These are phyloP conservation scores for Oscheius sp. DNA, from an alignment of 1,140 invertebrate genomes.

Conservation along the genomic window DNA sequence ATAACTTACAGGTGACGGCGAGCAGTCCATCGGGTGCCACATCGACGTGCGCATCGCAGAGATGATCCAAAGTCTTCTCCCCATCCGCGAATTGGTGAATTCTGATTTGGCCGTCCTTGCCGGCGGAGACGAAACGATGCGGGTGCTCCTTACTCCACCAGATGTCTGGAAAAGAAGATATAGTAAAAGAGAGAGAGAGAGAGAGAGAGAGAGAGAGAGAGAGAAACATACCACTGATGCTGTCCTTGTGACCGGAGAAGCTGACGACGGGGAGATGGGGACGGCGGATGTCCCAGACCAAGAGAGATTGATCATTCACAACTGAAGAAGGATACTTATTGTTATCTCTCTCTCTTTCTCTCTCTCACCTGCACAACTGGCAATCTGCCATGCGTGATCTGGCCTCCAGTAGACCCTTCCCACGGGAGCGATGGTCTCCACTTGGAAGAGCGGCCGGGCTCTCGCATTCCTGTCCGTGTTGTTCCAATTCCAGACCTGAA, in stretches of 20 bases:
- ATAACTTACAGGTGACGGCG: not conserved
- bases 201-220: not conserved
- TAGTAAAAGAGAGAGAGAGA: too few relatives aligned
- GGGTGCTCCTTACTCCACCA: not conserved
- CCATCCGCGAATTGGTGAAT: conserved; percentile 10
- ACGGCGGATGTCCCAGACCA: conserved; percentile 18
- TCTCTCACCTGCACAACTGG: conserved; percentile 18
- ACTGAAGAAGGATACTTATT: conserved; percentile 3
- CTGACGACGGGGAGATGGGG: conserved; percentile 15
- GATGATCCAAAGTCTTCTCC: not conserved
- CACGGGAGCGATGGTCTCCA: conserved; percentile 16
- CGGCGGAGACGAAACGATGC: not conserved
- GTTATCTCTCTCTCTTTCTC: not conserved
- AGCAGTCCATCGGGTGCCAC: conserved; percentile 20
- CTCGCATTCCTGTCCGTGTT: not conserved
- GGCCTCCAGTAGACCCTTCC: conserved; percentile 21
- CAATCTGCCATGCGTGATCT: conserved; percentile 12
- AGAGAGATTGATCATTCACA: conserved; percentile 2
- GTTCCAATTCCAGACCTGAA: conserved; percentile 18
- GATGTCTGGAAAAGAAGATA: not conserved
- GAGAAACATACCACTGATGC: conserved; percentile 10
- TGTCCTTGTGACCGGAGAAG: conserved; percentile 13
- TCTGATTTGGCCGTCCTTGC: conserved; percentile 15
- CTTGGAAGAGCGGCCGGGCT: not conserved
- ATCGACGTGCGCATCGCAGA: conserved; percentile 16